phyloP scores from a whole-genome alignment of 2,113 vertebrate species.

The Mola mola region DNA sequence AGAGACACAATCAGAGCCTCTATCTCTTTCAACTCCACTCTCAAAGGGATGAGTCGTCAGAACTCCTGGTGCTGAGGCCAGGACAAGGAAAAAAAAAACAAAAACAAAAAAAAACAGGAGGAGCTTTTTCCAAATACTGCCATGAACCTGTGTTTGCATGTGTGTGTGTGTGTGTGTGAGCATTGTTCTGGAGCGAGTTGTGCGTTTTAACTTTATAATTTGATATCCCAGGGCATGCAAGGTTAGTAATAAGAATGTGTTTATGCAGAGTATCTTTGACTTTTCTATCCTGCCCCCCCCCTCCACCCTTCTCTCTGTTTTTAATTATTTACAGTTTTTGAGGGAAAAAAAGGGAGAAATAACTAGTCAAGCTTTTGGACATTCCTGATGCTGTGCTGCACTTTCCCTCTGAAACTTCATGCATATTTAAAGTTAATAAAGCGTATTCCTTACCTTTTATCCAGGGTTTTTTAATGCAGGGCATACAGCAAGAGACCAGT shows the following conservation, averaged over 20 bases:
- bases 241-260: conserved; percentile 76
- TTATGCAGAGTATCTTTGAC: conserved; percentile 73
- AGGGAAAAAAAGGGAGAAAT: conserved; percentile 63
- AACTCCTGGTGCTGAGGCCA: conserved; percentile 34
- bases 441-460: conserved; percentile 82
- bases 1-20: conserved; percentile 20
- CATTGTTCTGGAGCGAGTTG: conserved; percentile 24
- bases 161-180: conserved; percentile 24
- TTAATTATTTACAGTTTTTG: conserved; percentile 81
- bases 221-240: conserved; percentile 58
- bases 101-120: conserved; percentile 16
- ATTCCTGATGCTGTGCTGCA: conserved; percentile 75
- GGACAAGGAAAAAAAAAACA: conserved; percentile 9
- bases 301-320: conserved; percentile 43
- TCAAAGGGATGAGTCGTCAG: conserved; percentile 8
- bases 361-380: conserved; percentile 80
- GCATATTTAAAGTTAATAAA: conserved; percentile 86
- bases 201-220: conserved; percentile 50
- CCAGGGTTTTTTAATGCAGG: conserved; percentile 71
- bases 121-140: no score
- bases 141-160: conserved; percentile 18
- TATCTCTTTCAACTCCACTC: conserved; percentile 30
- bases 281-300: conserved; percentile 34
- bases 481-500: conserved; percentile 47
- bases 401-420: conserved; percentile 83